Percentiles rank a stretch among this genome's conserved stretches.
These are phyloP conservation scores for Mechanitis messenoides DNA, from an alignment of 2,888 invertebrate genomes.

Conservation along the genomic window DNA sequence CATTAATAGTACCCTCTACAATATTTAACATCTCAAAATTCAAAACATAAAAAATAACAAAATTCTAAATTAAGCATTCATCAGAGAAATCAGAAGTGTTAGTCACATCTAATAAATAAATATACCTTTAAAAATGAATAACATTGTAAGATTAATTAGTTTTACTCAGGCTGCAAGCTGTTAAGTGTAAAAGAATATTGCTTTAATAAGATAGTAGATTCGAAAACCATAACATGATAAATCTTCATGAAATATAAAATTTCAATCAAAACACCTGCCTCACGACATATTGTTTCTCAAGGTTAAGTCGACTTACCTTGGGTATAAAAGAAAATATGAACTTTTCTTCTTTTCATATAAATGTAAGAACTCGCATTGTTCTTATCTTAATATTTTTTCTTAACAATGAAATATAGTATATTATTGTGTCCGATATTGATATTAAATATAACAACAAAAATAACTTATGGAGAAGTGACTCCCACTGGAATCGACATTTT, in stretches of 20 bases:
- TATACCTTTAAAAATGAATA: no score
- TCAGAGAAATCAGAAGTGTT: no score
- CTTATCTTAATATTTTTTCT: background rate
- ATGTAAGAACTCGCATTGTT: background rate
- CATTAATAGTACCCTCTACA: no score
- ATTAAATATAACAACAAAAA: background rate
- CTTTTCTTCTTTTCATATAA: background rate
- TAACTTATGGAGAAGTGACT: background rate
- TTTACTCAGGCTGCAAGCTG: no score
- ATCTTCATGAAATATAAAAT: constrained; percentile 61
- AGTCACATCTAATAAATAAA: no score
- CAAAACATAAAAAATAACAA: no score
- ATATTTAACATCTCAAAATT: no score
- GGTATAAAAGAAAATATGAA: constrained; percentile 45
- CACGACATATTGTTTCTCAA: constrained; percentile 49
- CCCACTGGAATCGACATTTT: background rate
- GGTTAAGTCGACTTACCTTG: constrained; percentile 38
- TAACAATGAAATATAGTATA: constrained; percentile 6
- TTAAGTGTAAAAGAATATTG: background rate
- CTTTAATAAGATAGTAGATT: constrained; percentile 1
- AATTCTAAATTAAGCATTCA: no score
- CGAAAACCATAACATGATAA: constrained; percentile 15
- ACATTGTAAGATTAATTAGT: no score
- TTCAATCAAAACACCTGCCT: constrained; percentile 72
- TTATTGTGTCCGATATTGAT: background rate